Conservation (phyloP, 2,113 vertebrate species). For the Oplegnathus fasciatus region DNA sequence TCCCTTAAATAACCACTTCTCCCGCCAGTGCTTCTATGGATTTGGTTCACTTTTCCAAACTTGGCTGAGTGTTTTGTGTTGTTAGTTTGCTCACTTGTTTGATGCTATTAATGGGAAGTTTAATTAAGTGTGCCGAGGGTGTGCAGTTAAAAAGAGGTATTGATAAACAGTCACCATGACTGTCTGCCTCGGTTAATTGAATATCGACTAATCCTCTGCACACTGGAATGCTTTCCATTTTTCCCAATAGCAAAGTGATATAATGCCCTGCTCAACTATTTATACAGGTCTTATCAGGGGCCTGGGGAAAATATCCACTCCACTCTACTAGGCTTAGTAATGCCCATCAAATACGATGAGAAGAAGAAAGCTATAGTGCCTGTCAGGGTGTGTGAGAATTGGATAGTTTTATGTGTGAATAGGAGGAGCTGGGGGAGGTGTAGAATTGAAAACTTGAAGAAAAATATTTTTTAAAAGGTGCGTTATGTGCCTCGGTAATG, state of each 20-base stretch:
- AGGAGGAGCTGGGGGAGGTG: neutral
- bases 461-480: neutral
- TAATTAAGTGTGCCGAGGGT: conserved; percentile 76
- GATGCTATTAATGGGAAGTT: conserved; percentile 76
- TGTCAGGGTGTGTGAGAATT: conserved; percentile 12
- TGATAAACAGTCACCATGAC: conserved; percentile 78
- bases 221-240: conserved; percentile 68
- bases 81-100: conserved; percentile 70
- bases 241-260: conserved; percentile 67
- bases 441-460: neutral
- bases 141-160: conserved; percentile 79
- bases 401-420: neutral
- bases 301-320: conserved; percentile 54
- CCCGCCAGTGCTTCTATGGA: conserved; percentile 4
- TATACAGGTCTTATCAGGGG: conserved; percentile 67
- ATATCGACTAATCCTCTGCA: conserved; percentile 80
- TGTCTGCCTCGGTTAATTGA: conserved; percentile 81
- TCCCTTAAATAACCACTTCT: conserved; percentile 20
- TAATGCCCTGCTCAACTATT: conserved; percentile 62
- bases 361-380: neutral
- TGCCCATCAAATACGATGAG: conserved; percentile 37
- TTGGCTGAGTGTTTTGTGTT: conserved; percentile 53
- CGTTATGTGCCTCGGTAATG: neutral
- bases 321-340: conserved; percentile 32
- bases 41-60: conserved; percentile 55